phyloP scores from a whole-genome alignment of 2,888 invertebrate species.

The Oscheius sp. region DNA sequence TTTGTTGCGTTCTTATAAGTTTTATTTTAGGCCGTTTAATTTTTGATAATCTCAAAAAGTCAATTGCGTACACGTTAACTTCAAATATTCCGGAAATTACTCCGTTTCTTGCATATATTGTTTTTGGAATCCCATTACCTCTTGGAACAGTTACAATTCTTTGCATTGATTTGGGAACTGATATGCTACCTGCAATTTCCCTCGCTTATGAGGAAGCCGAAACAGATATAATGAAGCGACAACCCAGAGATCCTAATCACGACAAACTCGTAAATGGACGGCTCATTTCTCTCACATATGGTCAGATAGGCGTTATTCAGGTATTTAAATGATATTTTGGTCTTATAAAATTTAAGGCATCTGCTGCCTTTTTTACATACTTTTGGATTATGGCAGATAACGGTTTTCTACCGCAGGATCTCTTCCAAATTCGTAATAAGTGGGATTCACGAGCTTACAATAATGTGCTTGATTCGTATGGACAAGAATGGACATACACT shows the following conservation, averaged over 20 bases:
- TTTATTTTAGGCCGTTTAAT: slow-evolving; percentile 71
- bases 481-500: slow-evolving; percentile 83
- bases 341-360: slow-evolving; percentile 75
- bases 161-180: slow-evolving; percentile 76
- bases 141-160: slow-evolving; percentile 75
- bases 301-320: slow-evolving; percentile 99
- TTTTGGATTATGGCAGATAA: slow-evolving; percentile 99
- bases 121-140: slow-evolving; percentile 74
- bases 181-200: slow-evolving; percentile 79
- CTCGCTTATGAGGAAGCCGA: slow-evolving; percentile 81
- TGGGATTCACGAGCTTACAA: slow-evolving; percentile 99
- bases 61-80: slow-evolving; percentile 75
- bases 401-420: slow-evolving; percentile 88
- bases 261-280: slow-evolving; percentile 82
- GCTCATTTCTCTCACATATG: slow-evolving; percentile 99
- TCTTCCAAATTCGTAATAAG: slow-evolving; percentile 93
- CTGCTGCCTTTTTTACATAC: slow-evolving; percentile 98
- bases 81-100: slow-evolving; percentile 75
- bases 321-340: slow-evolving; percentile 70
- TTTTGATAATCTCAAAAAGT: slow-evolving; percentile 76
- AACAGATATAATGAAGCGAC: slow-evolving; percentile 80
- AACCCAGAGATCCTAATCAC: slow-evolving; percentile 76
- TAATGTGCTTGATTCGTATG: slow-evolving; percentile 95
- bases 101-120: slow-evolving; percentile 74
- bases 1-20: no score